Conservation (phyloP, 2,888 invertebrate species). For the Dermolepida albohirtum region DNA sequence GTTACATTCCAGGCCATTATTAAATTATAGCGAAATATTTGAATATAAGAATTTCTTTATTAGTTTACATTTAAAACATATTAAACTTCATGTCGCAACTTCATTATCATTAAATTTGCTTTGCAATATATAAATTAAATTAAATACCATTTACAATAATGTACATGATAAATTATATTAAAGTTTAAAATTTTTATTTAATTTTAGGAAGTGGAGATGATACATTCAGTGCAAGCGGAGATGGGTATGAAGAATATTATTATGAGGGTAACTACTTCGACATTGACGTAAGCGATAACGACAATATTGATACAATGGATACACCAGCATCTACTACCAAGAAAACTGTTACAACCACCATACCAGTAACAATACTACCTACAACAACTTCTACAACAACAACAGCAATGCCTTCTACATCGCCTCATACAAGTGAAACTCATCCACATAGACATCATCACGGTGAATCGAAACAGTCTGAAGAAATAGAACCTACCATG, state of each 20-base stretch:
- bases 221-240: constrained; percentile 54
- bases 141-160: too few species aligned
- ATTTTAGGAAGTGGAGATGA: constrained; percentile 46
- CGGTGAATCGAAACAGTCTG: constrained; percentile 58
- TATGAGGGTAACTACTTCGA: constrained; percentile 67
- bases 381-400: constrained; percentile 49
- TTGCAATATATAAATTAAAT: too few species aligned
- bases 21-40: too few species aligned
- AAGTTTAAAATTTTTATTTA: neutral
- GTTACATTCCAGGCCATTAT: too few species aligned
- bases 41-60: too few species aligned
- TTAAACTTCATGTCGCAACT: too few species aligned
- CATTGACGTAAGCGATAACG: constrained; percentile 54
- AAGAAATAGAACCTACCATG: constrained; percentile 40
- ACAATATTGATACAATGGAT: constrained; percentile 46
- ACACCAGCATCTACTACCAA: constrained; percentile 39
- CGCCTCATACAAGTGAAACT: constrained; percentile 48
- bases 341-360: constrained; percentile 44
- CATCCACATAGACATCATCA: constrained; percentile 67
- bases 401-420: constrained; percentile 44
- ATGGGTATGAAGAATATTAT: constrained; percentile 61
- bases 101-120: too few species aligned
- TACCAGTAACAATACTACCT: constrained; percentile 46
- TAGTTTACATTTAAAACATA: too few species aligned
- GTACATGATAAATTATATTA: too few species aligned